Evolutionary conservation across 2,888 invertebrate species (phyloP).

Genomic region (Phanerotoma sp.): DNA sequence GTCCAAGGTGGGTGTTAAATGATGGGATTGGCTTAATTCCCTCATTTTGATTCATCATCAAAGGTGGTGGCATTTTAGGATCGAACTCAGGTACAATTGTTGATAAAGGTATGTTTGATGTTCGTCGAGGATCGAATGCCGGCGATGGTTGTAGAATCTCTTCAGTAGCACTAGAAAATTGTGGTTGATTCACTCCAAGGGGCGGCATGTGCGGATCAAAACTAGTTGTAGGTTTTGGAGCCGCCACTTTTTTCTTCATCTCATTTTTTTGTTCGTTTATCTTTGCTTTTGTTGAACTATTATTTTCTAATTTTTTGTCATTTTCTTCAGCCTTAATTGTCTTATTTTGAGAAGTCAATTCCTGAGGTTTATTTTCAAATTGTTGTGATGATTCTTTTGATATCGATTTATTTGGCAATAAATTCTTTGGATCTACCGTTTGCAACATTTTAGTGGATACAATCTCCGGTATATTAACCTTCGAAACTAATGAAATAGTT

Average conservation of each 20-base stretch:
- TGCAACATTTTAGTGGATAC: no score
- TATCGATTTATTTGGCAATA: no score
- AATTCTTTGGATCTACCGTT: no score
- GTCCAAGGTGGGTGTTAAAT: conserved; percentile 26
- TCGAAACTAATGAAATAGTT: no score
- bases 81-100: conserved; percentile 13
- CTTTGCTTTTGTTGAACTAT: no score
- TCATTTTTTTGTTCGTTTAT: no score
- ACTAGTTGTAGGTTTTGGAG: conserved; percentile 27
- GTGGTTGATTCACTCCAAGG: conserved; percentile 9
- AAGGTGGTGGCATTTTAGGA: conserved; percentile 24
- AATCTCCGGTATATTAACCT: no score
- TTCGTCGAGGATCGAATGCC: conserved; percentile 37
- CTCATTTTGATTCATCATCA: conserved; percentile 6
- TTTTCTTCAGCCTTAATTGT: no score
- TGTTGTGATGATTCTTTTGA: no score
- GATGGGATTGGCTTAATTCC: conserved; percentile 7
- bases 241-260: no score
- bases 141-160: conserved; percentile 34
- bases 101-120: not conserved
- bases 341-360: not conserved
- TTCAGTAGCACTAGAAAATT: conserved; percentile 19
- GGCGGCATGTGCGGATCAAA: conserved; percentile 34
- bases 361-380: not conserved
- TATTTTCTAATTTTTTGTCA: no score